Evolutionary conservation across 2,797 vertebrate species (phyloP), one percentile per base, ranked within the genome.

Genomic region (Manis pentadactyla): DNA sequence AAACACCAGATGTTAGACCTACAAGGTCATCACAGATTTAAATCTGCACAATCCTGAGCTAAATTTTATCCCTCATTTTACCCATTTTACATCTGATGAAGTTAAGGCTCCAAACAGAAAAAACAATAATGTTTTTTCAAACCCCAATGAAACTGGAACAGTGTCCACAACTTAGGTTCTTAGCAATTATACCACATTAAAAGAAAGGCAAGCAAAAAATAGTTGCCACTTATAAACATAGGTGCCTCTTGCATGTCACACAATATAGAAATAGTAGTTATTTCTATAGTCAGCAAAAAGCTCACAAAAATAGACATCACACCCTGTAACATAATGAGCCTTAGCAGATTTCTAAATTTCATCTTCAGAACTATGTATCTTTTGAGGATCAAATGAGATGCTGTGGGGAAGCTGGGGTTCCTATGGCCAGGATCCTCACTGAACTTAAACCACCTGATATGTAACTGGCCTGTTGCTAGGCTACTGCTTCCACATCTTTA

Each of bases 281-380:
- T 39, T 90, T 79, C 63, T 66, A 15, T 2, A 86, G 18, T 73
- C 21, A 78, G 42, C 37, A 59, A 31, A 46, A 87, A 46, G 27
- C 59, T 46, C 7, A 5, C 19, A 39, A 66, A 31, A 59, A 23
- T 79, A 18, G 5, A 66, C 34, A 61, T 2, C 25, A 57, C 17
- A 27, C 34, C 34, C 31, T 51, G 10, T 53, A 85, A 79, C 17
- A 84, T 39, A 68, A 59, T 64, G 5, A 95, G 71, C 34, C 9
- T 87, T 46, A 53, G 19, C 12, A 90, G 37, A 55, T 39, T 93
- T 94, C 57, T 73, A 51, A 63, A 34, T 84, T 96, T 93, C 14
- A 63, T 2, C 34, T 84, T 85, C 21, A 75, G 31, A 87, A 74
- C 4, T n/a, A 73, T 53, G 0, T 84, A 15, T 66, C n/a, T 77